Evolutionary conservation across 1,140 invertebrate genomes (phyloP).

Genomic region (Dinothrombium tinctorium): DNA sequence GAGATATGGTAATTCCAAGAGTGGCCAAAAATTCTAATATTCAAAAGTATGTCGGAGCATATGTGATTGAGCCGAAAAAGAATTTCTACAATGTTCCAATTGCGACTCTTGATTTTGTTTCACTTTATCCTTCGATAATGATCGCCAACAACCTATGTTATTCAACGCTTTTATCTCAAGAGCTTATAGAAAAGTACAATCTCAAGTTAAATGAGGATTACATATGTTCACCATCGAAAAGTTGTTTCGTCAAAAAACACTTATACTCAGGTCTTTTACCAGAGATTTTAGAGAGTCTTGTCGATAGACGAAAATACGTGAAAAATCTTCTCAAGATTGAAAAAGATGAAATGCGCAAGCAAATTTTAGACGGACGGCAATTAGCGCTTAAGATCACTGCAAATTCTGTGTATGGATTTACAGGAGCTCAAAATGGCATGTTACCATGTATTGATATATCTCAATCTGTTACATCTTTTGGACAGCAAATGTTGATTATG

Average conservation of each 20-base stretch:
- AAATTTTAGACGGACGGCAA: slow-evolving; percentile 86
- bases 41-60: slow-evolving; percentile 35
- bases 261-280: no score
- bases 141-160: slow-evolving; percentile 99
- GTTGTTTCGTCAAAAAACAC: no score
- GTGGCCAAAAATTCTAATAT: not conserved
- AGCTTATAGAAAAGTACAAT: slow-evolving; percentile 16
- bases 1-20: no score
- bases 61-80: slow-evolving; percentile 91
- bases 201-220: not conserved
- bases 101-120: slow-evolving; percentile 95
- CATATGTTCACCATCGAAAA: slow-evolving; percentile 24
- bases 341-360: slow-evolving; percentile 41
- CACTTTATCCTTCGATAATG: slow-evolving; percentile 95
- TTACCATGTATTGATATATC: slow-evolving; percentile 93
- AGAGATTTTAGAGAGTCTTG: slow-evolving; percentile 76
- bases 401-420: slow-evolving; percentile 97
- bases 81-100: slow-evolving; percentile 88
- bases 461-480: slow-evolving; percentile 77
- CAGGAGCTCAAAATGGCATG: slow-evolving; percentile 76
- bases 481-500: slow-evolving; percentile 65
- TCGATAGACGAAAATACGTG: slow-evolving; percentile 72
- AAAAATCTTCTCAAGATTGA: slow-evolving; percentile 59
- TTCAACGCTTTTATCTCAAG: slow-evolving; percentile 43
- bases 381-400: slow-evolving; percentile 92